Evolutionary conservation across 1,140 invertebrate species (phyloP).

Genomic region (Vollenhovia emeryi): DNA sequence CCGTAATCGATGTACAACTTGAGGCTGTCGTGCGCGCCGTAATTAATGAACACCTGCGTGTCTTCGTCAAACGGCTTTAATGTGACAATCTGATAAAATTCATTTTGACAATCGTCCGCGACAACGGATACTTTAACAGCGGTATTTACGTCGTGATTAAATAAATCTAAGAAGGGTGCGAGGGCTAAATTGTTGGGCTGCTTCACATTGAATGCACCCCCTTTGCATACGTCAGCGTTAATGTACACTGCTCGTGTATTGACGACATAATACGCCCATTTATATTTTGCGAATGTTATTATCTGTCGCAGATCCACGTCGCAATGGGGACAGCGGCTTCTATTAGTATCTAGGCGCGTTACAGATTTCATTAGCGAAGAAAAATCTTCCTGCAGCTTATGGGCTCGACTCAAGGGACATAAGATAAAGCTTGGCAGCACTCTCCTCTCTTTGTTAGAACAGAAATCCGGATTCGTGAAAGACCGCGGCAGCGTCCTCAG

Average conservation of each 20-base stretch:
- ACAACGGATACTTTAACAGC: slow-evolving; percentile 85
- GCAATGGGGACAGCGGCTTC: slow-evolving; percentile 79
- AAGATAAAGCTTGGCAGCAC: slow-evolving; percentile 74
- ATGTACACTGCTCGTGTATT: slow-evolving; percentile 91
- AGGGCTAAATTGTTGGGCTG: slow-evolving; percentile 88
- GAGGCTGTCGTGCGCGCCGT: slow-evolving; percentile 89
- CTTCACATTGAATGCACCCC: slow-evolving; percentile 79
- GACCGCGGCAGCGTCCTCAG: slow-evolving; percentile 86
- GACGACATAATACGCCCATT: slow-evolving; percentile 89
- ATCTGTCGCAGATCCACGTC: slow-evolving; percentile 78
- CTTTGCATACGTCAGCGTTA: slow-evolving; percentile 78
- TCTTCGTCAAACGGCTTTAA: slow-evolving; percentile 83
- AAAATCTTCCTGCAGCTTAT: slow-evolving; percentile 72
- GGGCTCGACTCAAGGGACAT: slow-evolving; percentile 58
- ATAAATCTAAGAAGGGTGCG: slow-evolving; percentile 92
- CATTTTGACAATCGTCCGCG: slow-evolving; percentile 77
- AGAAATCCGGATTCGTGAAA: slow-evolving; percentile 86
- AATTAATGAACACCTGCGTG: slow-evolving; percentile 91
- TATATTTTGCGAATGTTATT: slow-evolving; percentile 83
- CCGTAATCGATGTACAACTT: slow-evolving; percentile 91
- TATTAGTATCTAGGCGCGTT: slow-evolving; percentile 76
- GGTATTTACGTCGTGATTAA: slow-evolving; percentile 90
- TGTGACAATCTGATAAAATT: slow-evolving; percentile 87
- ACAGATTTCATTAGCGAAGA: slow-evolving; percentile 74
- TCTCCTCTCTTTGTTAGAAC: slow-evolving; percentile 79